These are phyloP conservation scores for Lasioglossum malachurum DNA, from an alignment of 2,888 invertebrate genomes.

Conservation along the genomic window DNA sequence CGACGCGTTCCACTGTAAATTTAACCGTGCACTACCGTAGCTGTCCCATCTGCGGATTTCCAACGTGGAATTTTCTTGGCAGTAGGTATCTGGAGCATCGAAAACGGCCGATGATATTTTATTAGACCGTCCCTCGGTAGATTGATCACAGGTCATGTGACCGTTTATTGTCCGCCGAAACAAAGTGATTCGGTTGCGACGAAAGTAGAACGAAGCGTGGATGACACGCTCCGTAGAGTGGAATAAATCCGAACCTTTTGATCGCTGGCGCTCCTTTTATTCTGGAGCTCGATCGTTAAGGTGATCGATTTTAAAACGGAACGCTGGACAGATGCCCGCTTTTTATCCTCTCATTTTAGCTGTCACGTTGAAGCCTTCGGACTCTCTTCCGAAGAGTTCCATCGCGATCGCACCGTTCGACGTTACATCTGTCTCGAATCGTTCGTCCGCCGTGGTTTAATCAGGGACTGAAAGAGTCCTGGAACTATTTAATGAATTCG, in stretches of 20 bases:
- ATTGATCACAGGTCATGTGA: conserved; percentile 64
- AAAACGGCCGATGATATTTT: conserved; percentile 50
- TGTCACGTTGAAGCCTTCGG: neutral
- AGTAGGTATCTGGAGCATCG: neutral
- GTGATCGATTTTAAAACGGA: conserved; percentile 48
- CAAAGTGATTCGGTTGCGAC: conserved; percentile 66
- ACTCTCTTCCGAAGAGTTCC: neutral
- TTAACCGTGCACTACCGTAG: neutral
- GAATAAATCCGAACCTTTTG: conserved; percentile 69
- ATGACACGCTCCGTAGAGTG: conserved; percentile 64
- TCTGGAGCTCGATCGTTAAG: conserved; percentile 59
- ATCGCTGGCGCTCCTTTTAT: conserved; percentile 59
- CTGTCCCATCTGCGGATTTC: neutral
- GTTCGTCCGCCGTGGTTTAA: neutral
- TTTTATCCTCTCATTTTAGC: neutral
- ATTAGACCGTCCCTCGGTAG: conserved; percentile 50
- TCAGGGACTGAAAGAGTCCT: neutral
- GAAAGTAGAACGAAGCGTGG: conserved; percentile 62
- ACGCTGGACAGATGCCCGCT: conserved; percentile 17
- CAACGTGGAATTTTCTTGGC: neutral
- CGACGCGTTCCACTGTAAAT: neutral
- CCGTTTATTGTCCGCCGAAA: conserved; percentile 65
- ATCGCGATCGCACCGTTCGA: neutral
- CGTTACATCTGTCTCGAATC: neutral
- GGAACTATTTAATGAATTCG: neutral